Evolutionary conservation across 2,113 vertebrate genomes (phyloP).

Genomic region (Odontesthes bonariensis): DNA sequence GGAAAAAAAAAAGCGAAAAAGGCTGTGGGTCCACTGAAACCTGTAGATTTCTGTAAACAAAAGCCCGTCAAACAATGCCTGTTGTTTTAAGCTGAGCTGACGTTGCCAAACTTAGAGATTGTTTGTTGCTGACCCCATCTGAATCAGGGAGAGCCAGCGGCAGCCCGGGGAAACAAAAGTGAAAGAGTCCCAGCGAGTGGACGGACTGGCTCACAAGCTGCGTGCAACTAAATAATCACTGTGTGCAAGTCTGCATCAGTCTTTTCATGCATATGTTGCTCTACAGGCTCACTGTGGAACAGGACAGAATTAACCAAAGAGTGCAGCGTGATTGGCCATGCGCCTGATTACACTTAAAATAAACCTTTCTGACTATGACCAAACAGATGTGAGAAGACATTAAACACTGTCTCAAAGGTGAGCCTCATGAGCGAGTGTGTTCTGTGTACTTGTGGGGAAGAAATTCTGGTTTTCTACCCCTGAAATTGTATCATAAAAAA

Average conservation of each 20-base stretch:
- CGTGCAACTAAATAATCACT: constrained; percentile 26
- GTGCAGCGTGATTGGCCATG: too few species aligned
- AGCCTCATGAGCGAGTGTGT: too few species aligned
- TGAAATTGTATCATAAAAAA: too few species aligned
- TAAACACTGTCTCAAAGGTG: too few species aligned
- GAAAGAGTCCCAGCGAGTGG: constrained; percentile 37
- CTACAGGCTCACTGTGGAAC: too few species aligned
- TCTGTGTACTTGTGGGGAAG: too few species aligned
- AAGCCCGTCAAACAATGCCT: constrained; percentile 71
- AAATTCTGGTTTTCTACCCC: too few species aligned
- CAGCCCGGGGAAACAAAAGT: constrained; percentile 63
- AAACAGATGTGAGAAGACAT: too few species aligned
- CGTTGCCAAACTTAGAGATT: constrained; percentile 80
- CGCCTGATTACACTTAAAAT: too few species aligned
- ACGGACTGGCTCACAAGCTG: constrained; percentile 30
- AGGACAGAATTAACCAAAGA: too few species aligned
- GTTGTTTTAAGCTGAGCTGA: constrained; percentile 84
- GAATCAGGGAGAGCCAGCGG: constrained; percentile 64
- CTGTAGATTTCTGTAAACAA: constrained; percentile 78
- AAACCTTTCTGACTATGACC: too few species aligned
- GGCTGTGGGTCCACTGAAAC: constrained; percentile 64
- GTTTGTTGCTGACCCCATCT: constrained; percentile 83
- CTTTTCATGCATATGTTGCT: not conserved
- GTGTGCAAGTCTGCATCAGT: not conserved
- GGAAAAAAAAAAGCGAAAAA: constrained; percentile 30